Conservation (phyloP, 2,888 invertebrate species). For the Tethea ocularis region DNA sequence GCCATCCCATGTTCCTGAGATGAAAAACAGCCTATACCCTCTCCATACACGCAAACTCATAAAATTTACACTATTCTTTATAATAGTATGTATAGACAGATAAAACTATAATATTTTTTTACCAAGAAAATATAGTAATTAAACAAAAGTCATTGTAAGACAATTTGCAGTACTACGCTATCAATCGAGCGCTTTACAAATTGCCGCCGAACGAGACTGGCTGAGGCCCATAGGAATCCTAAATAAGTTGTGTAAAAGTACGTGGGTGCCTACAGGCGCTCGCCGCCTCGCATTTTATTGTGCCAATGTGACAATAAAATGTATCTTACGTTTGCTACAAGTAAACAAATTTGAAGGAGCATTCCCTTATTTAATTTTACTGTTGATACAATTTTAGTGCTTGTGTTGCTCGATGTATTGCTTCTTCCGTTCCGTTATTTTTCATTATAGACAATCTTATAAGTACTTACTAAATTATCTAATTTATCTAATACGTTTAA, state of each 20-base stretch:
- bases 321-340: slow-evolving; percentile 34
- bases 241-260: slow-evolving; percentile 47
- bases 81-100: no score
- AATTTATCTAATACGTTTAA: no score
- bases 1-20: no score
- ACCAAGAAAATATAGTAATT: no score
- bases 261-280: slow-evolving; percentile 13
- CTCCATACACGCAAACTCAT: no score
- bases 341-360: slow-evolving; percentile 33
- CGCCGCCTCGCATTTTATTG: slow-evolving; percentile 35
- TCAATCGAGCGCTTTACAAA: slow-evolving; percentile 27
- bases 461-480: no score
- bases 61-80: no score
- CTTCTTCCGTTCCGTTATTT: not conserved
- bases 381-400: slow-evolving; percentile 10
- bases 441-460: not conserved
- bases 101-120: no score
- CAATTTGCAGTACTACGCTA: not conserved
- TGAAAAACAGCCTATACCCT: no score
- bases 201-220: slow-evolving; percentile 26
- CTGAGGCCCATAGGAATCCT: slow-evolving; percentile 36
- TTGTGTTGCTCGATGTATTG: not conserved
- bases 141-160: no score
- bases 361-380: slow-evolving; percentile 27
- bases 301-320: slow-evolving; percentile 33